Evolutionary conservation across 2,888 invertebrate genomes (phyloP), one percentile per base, ranked within the genome.

Genomic region (Drosophila pseudotakahashii): DNA sequence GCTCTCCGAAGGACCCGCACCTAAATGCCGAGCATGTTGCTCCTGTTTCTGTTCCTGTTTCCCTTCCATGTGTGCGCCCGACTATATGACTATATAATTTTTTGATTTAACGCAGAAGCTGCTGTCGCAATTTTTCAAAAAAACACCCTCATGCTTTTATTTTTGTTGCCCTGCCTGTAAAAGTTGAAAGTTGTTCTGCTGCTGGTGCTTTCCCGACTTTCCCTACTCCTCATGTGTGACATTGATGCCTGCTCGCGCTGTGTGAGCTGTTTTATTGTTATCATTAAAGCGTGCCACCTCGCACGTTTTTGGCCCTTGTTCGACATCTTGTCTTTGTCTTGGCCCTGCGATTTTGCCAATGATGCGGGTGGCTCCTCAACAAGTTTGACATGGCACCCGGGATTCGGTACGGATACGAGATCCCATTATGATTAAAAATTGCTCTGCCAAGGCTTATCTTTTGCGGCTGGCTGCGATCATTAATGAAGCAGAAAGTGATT

Each of bases 241-340:
- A 81, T 84, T 88, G 88, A 88, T 81, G 89, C 72, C 76, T 66
- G 14, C 67, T 30, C 75, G 71, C 67, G 79, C 68, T 86, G 76
- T 75, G 72, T 58, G 74, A 77, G 71, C 78, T 81, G 80, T 84
- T 84, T 87, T 89, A 89, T 87, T 89, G 89, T 89, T 89, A 89
- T 86, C 89, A 87, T 87, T 89, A 89, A 82, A 87, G 78, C 69
- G 71, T 74, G 76, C 78, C 79, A 78, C 78, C 85, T 74, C 79
- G 78, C 78, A 54, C 32, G 45, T 13, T 44, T 59, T 45, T n/a
- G 34, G 36, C 42, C 32, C 37, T 41, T 64, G 69, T 53, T 60
- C 64, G 73, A 75, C 73, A 73, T 71, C 66, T 73, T 78, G 71
- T 74, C 74, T 70, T 80, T 76, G 77, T 66, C 67, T 67, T 73